phyloP scores from a whole-genome alignment of 92 coral and sea anemone species.

The Pocillopora meandrina region DNA sequence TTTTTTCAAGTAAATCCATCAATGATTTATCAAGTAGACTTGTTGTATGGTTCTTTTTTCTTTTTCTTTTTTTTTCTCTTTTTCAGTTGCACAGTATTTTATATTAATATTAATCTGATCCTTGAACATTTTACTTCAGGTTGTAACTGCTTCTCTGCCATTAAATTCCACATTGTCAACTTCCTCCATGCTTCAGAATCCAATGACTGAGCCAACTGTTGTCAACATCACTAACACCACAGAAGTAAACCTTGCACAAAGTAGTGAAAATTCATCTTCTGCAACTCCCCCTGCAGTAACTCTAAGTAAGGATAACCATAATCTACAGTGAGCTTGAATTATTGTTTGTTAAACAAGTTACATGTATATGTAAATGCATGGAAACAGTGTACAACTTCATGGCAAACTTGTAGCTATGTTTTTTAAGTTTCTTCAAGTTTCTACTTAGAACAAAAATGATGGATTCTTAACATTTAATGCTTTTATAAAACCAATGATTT shows the following conservation, averaged over 20 bases:
- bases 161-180: conserved; percentile 3
- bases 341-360: too few relatives aligned
- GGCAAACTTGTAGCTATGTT: too few relatives aligned
- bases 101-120: too few relatives aligned
- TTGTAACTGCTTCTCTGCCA: neutral
- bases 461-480: too few relatives aligned
- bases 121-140: neutral
- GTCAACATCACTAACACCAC: conserved; percentile 48
- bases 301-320: neutral
- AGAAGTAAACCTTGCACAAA: conserved; percentile 44
- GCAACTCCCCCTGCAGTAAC: neutral
- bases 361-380: too few relatives aligned
- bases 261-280: conserved; percentile 13
- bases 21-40: too few relatives aligned
- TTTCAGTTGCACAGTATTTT: neutral
- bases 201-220: conserved; percentile 45
- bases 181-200: neutral
- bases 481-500: neutral
- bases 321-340: too few relatives aligned
- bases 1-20: too few relatives aligned
- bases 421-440: too few relatives aligned
- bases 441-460: too few relatives aligned
- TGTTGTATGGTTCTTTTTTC: neutral
- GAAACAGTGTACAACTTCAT: too few relatives aligned
- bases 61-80: too few relatives aligned